phyloP scores from a whole-genome alignment of 2,797 vertebrate genomes.

The Onychomys arenicola region DNA sequence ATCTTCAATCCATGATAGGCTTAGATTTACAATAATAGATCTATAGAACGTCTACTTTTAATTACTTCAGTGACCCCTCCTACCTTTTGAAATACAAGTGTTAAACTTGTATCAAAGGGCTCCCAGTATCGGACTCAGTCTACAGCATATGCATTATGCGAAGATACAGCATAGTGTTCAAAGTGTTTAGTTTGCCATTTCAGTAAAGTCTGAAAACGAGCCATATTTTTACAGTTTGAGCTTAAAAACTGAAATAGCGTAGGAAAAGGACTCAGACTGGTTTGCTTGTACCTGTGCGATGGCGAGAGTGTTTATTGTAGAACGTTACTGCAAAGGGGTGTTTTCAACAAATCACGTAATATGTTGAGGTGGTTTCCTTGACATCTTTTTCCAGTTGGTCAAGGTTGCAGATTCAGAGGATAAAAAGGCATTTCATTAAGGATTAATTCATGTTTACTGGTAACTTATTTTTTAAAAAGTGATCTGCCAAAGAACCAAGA shows the following conservation, averaged over 20 bases:
- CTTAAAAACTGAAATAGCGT: slow-evolving; percentile 49
- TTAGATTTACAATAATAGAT: background rate
- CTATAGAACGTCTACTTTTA: slow-evolving; percentile 11
- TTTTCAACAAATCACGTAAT: slow-evolving; percentile 49
- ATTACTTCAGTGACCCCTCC: background rate
- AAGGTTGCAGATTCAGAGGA: slow-evolving; percentile 38
- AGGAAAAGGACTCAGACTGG: slow-evolving; percentile 37
- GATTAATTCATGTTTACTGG: slow-evolving; percentile 62
- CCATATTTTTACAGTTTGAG: slow-evolving; percentile 59
- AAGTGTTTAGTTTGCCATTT: slow-evolving; percentile 48
- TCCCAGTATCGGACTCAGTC: slow-evolving; percentile 38
- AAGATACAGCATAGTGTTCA: slow-evolving; percentile 58
- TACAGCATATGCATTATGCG: slow-evolving; percentile 21
- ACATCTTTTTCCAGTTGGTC: slow-evolving; percentile 50
- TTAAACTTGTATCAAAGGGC: background rate
- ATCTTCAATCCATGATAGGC: slow-evolving; percentile 4
- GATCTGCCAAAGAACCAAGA: slow-evolving; percentile 72
- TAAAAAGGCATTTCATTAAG: slow-evolving; percentile 52
- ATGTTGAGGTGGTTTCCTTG: slow-evolving; percentile 57
- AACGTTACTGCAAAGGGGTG: slow-evolving; percentile 49
- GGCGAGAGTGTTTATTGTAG: slow-evolving; percentile 54
- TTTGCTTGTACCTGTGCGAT: slow-evolving; percentile 3
- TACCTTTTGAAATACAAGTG: slow-evolving; percentile 37
- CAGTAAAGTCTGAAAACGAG: slow-evolving; percentile 48
- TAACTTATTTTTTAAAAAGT: slow-evolving; percentile 35